Percentiles rank a stretch among this genome's conserved stretches.
These are phyloP conservation scores for Ciona savignyi DNA, from an alignment of 23 tunicate genomes.

Conservation along the genomic window DNA sequence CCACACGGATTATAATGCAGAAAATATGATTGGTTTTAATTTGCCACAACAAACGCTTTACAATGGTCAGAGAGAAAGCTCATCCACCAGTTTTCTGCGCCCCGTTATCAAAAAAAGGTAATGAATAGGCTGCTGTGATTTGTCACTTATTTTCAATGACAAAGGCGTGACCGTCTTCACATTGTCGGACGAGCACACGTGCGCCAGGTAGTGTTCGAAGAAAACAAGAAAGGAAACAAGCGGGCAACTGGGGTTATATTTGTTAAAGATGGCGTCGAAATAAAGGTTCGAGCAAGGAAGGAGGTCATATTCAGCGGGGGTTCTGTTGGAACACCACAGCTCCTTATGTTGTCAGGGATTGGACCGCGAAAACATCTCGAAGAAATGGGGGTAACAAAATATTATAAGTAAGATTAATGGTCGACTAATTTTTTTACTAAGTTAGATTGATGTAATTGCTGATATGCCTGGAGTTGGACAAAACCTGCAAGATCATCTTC, in stretches of 20 bases:
- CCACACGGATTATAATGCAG: slow-evolving; percentile 12
- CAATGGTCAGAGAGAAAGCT: slow-evolving; percentile 8
- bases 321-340: slow-evolving; percentile 58
- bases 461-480: slow-evolving; percentile 61
- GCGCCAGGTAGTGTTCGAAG: slow-evolving; percentile 31
- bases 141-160: not conserved
- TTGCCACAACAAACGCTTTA: slow-evolving; percentile 7
- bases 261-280: slow-evolving; percentile 31
- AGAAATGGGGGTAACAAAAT: slow-evolving; percentile 25
- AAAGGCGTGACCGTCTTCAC: slow-evolving; percentile 27
- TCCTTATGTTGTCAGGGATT: slow-evolving; percentile 80
- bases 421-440: not conserved
- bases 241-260: slow-evolving; percentile 42
- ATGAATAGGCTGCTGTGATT: not conserved
- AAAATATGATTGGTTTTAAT: slow-evolving; percentile 7
- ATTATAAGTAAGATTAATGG: not conserved
- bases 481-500: slow-evolving; percentile 49
- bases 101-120: slow-evolving; percentile 8
- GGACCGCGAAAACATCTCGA: slow-evolving; percentile 60
- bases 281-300: slow-evolving; percentile 35
- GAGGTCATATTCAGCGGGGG: slow-evolving; percentile 79
- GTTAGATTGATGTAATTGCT: slow-evolving; percentile 19
- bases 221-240: not conserved
- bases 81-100: slow-evolving; percentile 6
- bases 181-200: slow-evolving; percentile 42